Conservation (phyloP, 2,113 vertebrate species). For the Triplophysa rosa region DNA sequence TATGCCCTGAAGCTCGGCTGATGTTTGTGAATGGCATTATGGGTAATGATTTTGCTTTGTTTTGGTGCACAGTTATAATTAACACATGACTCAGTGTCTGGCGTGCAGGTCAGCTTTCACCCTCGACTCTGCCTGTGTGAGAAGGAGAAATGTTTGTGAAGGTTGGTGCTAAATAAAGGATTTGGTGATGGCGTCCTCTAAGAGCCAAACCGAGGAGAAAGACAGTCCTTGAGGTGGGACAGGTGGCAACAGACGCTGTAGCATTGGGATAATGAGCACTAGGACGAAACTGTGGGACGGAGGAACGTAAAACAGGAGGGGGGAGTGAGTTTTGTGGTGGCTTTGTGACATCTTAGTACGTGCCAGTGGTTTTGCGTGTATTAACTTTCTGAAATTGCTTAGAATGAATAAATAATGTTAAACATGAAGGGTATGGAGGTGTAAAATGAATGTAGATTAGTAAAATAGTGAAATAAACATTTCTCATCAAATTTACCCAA, state of each 20-base stretch:
- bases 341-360: no score
- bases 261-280: conserved; percentile 30
- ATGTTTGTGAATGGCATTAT: conserved; percentile 33
- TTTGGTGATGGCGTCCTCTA: conserved; percentile 16
- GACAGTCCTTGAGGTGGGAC: conserved; percentile 35
- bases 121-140: not conserved
- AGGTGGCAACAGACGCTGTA: conserved; percentile 2
- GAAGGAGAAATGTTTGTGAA: conserved; percentile 23
- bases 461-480: no score
- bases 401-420: no score
- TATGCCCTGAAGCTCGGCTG: conserved; percentile 21
- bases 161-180: conserved; percentile 56
- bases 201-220: conserved; percentile 17
- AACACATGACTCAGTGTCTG: conserved; percentile 53
- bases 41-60: conserved; percentile 50
- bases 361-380: not conserved
- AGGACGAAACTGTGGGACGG: conserved; percentile 8
- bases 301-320: not conserved
- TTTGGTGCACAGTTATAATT: conserved; percentile 54
- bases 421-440: not conserved
- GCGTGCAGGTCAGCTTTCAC: conserved; percentile 47
- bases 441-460: no score
- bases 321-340: not conserved
- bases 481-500: no score
- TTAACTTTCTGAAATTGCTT: no score